Percentiles rank a stretch among this genome's conserved stretches.
Conservation (phyloP, 1,140 invertebrate species). For the Caerostris extrusa region DNA sequence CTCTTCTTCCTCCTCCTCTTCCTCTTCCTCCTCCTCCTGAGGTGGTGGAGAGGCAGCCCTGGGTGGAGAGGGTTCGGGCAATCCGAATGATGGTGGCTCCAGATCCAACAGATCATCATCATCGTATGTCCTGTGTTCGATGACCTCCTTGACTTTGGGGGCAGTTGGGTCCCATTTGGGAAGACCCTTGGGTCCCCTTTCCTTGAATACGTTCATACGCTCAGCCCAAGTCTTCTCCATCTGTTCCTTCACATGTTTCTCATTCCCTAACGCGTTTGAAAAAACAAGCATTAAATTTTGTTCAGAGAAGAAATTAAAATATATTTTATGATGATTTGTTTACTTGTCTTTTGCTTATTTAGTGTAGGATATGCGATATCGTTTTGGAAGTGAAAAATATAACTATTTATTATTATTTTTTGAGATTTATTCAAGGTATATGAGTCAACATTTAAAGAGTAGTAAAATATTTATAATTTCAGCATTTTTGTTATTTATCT, state of each 20-base stretch:
- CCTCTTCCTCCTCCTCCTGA: conserved; percentile 77
- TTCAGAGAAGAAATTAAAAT: too few species aligned
- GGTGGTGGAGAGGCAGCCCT: conserved; percentile 48
- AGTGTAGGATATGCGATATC: too few species aligned
- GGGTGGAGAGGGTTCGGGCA: conserved; percentile 82
- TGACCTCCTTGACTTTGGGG: conserved; percentile 79
- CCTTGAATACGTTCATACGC: conserved; percentile 91
- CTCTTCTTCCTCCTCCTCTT: conserved; percentile 78
- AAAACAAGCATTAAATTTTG: neutral
- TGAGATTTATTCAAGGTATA: too few species aligned
- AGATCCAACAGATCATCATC: conserved; percentile 80
- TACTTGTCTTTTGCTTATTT: too few species aligned
- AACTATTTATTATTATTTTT: too few species aligned
- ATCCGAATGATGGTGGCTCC: conserved; percentile 77
- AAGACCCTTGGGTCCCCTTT: conserved; percentile 80
- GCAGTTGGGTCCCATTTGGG: conserved; percentile 78
- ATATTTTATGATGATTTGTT: too few species aligned
- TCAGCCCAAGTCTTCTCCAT: conserved; percentile 93
- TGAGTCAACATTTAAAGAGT: too few species aligned
- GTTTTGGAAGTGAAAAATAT: too few species aligned
- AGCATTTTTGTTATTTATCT: too few species aligned
- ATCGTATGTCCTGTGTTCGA: conserved; percentile 79
- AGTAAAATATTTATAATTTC: too few species aligned
- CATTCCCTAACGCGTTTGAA: conserved; percentile 23
- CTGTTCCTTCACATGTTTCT: conserved; percentile 86